These are phyloP conservation scores for Muntiacus muntjak DNA, from an alignment of 2,113 vertebrate species.

Conservation along the genomic window DNA sequence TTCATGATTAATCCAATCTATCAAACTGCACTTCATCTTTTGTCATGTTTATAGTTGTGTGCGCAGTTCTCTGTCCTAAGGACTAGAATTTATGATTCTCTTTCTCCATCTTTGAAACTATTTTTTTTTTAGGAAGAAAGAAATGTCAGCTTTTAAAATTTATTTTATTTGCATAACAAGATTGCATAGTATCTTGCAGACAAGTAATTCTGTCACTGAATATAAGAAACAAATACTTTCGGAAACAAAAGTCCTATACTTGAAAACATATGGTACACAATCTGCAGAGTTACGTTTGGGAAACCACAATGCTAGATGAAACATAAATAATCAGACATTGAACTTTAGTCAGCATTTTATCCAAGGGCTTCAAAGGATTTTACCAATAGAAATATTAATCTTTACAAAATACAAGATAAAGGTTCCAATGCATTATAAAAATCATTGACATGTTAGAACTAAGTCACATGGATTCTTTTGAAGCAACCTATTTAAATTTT, in stretches of 20 bases:
- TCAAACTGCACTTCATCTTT: neutral
- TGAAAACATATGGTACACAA: conserved; percentile 27
- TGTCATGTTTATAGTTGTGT: neutral
- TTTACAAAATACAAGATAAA: neutral
- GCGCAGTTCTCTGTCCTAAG: neutral
- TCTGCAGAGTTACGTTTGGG: neutral
- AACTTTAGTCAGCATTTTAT: conserved; percentile 34
- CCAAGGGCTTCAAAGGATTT: neutral
- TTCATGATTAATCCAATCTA: neutral
- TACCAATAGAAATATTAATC: neutral
- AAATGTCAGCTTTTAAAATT: neutral
- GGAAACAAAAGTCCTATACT: neutral
- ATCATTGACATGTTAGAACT: neutral
- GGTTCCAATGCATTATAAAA: neutral
- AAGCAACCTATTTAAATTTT: neutral
- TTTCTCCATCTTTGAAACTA: neutral
- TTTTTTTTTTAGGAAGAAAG: neutral
- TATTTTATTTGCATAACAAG: neutral
- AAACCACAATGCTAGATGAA: neutral
- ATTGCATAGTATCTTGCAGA: neutral
- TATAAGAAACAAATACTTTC: conserved; percentile 19
- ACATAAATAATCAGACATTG: conserved; percentile 21
- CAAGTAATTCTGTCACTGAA: conserved; percentile 13
- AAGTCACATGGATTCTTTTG: neutral
- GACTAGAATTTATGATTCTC: neutral